These are phyloP conservation scores for Bubalus kerabau DNA, from an alignment of 2,113 vertebrate species.

Conservation along the genomic window DNA sequence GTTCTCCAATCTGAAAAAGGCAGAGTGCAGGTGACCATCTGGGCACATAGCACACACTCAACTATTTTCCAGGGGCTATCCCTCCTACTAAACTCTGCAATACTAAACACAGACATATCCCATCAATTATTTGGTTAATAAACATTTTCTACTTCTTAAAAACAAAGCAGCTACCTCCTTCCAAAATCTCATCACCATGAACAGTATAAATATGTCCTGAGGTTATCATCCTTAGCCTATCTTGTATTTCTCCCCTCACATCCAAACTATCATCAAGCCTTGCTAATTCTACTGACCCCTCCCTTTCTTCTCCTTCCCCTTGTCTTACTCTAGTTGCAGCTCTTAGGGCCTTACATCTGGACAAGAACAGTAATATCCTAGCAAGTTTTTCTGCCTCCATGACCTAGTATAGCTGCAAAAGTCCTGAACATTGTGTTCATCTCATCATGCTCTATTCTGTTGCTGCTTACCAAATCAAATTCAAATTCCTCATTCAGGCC, in stretches of 20 bases:
- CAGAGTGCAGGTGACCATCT: background rate
- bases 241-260: background rate
- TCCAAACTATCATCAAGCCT: background rate
- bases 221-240: background rate
- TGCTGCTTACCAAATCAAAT: background rate
- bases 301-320: background rate
- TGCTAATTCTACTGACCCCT: background rate
- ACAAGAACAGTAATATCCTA: background rate
- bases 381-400: constrained; percentile 1
- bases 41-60: background rate
- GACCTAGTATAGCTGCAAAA: background rate
- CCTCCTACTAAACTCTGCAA: background rate
- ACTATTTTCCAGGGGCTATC: background rate
- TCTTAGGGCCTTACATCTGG: background rate
- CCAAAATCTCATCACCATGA: background rate
- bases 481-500: background rate
- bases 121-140: background rate
- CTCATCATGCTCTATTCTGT: background rate
- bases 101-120: background rate
- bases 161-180: background rate
- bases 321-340: background rate
- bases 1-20: background rate
- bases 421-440: background rate
- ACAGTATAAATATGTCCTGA: background rate
- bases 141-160: background rate